Percentiles rank a stretch among this genome's conserved stretches.
Evolutionary conservation across 2,797 vertebrate species (phyloP).

Genomic region (Channa striata): DNA sequence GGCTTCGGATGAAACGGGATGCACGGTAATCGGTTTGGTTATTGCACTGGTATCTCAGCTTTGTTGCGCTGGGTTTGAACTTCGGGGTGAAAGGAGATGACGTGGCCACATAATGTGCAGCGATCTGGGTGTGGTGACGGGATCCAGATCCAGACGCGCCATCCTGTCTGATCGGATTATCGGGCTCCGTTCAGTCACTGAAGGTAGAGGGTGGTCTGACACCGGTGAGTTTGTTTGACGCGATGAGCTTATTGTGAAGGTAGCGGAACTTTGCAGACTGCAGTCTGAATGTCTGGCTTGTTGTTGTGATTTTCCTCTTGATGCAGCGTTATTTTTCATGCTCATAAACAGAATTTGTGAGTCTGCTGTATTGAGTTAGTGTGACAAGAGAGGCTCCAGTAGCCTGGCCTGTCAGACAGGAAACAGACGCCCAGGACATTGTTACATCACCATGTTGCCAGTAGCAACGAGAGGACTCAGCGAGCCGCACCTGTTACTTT

Average conservation of each 20-base stretch:
- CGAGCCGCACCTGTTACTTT: background rate
- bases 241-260: background rate
- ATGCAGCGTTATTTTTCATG: background rate
- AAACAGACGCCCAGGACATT: background rate
- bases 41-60: no score
- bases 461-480: background rate
- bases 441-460: background rate
- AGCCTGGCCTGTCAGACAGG: background rate
- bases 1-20: background rate
- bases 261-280: background rate
- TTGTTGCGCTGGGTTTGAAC: background rate
- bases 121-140: background rate
- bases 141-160: background rate
- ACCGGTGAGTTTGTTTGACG: background rate
- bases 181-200: background rate
- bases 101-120: background rate
- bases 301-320: background rate
- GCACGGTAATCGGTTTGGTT: no score
- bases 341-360: constrained; percentile 5
- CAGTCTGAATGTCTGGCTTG: background rate
- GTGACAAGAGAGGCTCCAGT: constrained; percentile 25
- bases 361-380: constrained; percentile 28
- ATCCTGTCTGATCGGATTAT: constrained; percentile 4
- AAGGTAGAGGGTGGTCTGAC: background rate
- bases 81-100: background rate